These are phyloP conservation scores for Cebidichthys violaceus DNA, from an alignment of 2,113 vertebrate genomes.

Conservation along the genomic window DNA sequence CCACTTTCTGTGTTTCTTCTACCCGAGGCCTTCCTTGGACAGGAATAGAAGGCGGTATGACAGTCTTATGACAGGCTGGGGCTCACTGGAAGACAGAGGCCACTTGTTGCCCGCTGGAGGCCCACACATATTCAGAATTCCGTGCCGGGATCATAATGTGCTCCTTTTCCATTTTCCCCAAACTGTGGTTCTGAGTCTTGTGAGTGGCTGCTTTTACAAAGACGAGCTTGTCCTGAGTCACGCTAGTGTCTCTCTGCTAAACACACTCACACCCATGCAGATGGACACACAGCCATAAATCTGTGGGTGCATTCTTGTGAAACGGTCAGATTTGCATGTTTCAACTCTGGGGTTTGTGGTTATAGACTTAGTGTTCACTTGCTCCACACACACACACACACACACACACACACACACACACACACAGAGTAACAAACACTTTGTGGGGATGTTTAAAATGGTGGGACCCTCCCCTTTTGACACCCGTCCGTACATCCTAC, in stretches of 20 bases:
- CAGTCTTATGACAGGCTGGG: conserved; percentile 60
- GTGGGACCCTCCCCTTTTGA: conserved; percentile 37
- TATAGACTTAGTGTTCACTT: conserved; percentile 29
- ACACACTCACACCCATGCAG: conserved; percentile 62
- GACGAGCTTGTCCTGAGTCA: conserved; percentile 62
- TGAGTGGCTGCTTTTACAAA: conserved; percentile 63
- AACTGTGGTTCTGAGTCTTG: conserved; percentile 59
- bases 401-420: conserved; percentile 1
- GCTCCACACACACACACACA: neutral
- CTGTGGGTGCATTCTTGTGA: conserved; percentile 57
- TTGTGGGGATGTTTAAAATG: conserved; percentile 48
- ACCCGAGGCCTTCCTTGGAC: neutral
- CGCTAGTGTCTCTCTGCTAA: conserved; percentile 46
- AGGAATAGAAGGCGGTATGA: conserved; percentile 58
- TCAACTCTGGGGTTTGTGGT: conserved; percentile 45
- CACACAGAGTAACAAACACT: conserved; percentile 18
- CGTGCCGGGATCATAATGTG: conserved; percentile 56
- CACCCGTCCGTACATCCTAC: conserved; percentile 9
- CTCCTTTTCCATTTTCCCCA: conserved; percentile 50
- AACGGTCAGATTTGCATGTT: conserved; percentile 45
- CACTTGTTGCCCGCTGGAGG: conserved; percentile 68
- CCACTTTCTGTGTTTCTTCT: neutral
- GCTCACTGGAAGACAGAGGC: conserved; percentile 68
- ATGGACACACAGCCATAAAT: conserved; percentile 60
- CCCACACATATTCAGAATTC: conserved; percentile 74